These are phyloP conservation scores for Drosophila siamana DNA, from an alignment of 2,888 invertebrate genomes.

Conservation along the genomic window DNA sequence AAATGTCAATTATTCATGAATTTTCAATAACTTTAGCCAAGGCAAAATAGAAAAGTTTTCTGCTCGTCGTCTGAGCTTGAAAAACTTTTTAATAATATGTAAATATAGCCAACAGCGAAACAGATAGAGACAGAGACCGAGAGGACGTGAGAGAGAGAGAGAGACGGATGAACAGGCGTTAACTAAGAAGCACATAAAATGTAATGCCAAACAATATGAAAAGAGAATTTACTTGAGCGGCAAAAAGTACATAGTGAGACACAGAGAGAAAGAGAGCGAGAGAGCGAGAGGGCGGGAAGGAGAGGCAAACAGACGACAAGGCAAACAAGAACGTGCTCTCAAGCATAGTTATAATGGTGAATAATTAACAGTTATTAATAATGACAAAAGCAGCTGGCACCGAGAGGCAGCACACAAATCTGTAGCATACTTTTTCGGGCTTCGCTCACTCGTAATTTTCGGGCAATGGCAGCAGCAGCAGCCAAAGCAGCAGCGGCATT, in stretches of 20 bases:
- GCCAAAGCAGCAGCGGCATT: conserved; percentile 50
- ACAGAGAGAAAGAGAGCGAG: neutral
- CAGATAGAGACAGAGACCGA: conserved; percentile 1
- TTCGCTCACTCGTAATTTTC: conserved; percentile 9
- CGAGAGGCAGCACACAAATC: conserved; percentile 47
- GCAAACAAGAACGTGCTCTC: conserved; percentile 61
- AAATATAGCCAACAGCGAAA: conserved; percentile 64
- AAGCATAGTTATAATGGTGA: conserved; percentile 76
- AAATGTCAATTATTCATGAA: conserved; percentile 80
- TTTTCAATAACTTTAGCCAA: conserved; percentile 74
- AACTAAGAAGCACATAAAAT: conserved; percentile 75
- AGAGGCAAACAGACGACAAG: conserved; percentile 34
- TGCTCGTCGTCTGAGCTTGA: conserved; percentile 58
- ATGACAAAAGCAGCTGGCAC: conserved; percentile 83
- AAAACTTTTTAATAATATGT: conserved; percentile 78
- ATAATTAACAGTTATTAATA: conserved; percentile 85
- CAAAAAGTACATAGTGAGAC: conserved; percentile 52
- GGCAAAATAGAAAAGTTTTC: conserved; percentile 73
- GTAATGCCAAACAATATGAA: conserved; percentile 72
- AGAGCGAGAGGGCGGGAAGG: neutral
- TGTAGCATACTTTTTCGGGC: conserved; percentile 33
- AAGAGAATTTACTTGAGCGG: conserved; percentile 66
- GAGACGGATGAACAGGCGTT: conserved; percentile 51
- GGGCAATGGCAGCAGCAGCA: conserved; percentile 19
- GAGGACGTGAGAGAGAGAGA: neutral